These are phyloP conservation scores for Zingel zingel DNA, from an alignment of 2,113 vertebrate genomes.

Conservation along the genomic window DNA sequence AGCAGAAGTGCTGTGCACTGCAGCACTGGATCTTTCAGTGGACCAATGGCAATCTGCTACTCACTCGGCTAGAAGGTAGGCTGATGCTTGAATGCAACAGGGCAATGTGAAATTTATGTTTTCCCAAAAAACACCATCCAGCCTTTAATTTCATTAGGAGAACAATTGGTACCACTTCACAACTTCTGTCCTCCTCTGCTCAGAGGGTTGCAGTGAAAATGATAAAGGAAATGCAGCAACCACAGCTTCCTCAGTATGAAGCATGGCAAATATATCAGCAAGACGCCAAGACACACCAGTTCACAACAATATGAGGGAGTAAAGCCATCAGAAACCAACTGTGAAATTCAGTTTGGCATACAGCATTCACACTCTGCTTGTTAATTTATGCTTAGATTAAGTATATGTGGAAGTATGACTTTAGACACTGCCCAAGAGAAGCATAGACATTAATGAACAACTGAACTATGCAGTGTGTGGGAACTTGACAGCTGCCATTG, in stretches of 20 bases:
- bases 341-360: neutral
- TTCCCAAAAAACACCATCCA: neutral
- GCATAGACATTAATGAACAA: conserved; percentile 30
- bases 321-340: conserved; percentile 14
- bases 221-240: neutral
- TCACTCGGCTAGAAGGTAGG: conserved; percentile 93
- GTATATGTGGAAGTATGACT: neutral
- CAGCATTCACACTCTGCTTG: neutral
- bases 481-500: conserved; percentile 38
- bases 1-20: conserved; percentile 93
- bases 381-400: neutral
- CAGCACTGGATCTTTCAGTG: conserved; percentile 98
- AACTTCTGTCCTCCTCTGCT: neutral
- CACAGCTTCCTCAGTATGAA: conserved; percentile 4
- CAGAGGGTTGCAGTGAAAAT: neutral
- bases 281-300: neutral
- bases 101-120: neutral
- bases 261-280: neutral
- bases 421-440: neutral
- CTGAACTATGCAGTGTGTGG: conserved; percentile 15
- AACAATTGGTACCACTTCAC: neutral
- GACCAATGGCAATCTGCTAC: conserved; percentile 95
- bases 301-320: neutral
- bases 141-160: no score
- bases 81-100: neutral